These are phyloP conservation scores for Caenorhabditis sp. DNA, from an alignment of 2,888 invertebrate genomes.

Conservation along the genomic window DNA sequence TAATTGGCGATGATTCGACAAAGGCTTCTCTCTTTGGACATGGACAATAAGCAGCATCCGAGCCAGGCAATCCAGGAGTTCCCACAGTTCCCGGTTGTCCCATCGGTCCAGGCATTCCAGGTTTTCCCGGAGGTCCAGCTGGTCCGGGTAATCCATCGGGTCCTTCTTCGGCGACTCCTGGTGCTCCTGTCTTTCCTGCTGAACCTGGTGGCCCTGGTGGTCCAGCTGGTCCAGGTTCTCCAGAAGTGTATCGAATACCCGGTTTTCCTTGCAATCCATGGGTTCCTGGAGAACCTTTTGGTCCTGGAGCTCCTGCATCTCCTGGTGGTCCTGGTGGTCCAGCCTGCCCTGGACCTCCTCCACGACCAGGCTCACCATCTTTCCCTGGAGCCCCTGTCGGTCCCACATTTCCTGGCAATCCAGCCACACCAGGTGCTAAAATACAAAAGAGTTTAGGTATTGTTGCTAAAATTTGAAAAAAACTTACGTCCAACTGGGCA, in stretches of 20 bases:
- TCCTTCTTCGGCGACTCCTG: slow-evolving; percentile 57
- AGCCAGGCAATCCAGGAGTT: slow-evolving; percentile 42
- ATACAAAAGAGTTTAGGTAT: not conserved
- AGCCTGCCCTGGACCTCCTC: slow-evolving; percentile 36
- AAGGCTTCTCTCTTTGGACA: slow-evolving; percentile 45
- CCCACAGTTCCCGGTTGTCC: slow-evolving; percentile 51
- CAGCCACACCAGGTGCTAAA: slow-evolving; percentile 41
- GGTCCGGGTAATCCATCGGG: slow-evolving; percentile 58
- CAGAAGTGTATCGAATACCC: slow-evolving; percentile 38
- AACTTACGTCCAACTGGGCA: slow-evolving; percentile 49
- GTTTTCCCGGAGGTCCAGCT: slow-evolving; percentile 48
- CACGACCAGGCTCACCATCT: slow-evolving; percentile 40
- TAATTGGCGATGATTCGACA: slow-evolving; percentile 32
- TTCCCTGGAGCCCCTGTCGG: slow-evolving; percentile 47
- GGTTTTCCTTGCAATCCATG: slow-evolving; percentile 40
- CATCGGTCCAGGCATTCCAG: slow-evolving; percentile 52
- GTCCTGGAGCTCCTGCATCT: slow-evolving; percentile 35
- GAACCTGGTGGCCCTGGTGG: slow-evolving; percentile 46
- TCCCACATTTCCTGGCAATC: slow-evolving; percentile 36
- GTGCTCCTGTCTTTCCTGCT: slow-evolving; percentile 39
- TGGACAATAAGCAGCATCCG: slow-evolving; percentile 52
- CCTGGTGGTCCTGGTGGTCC: slow-evolving; percentile 47
- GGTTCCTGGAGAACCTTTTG: slow-evolving; percentile 27
- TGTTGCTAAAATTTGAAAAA: not conserved
- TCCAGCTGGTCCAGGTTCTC: slow-evolving; percentile 43